Conservation (phyloP, 2,113 vertebrate genomes). For the Cottus gobio region DNA sequence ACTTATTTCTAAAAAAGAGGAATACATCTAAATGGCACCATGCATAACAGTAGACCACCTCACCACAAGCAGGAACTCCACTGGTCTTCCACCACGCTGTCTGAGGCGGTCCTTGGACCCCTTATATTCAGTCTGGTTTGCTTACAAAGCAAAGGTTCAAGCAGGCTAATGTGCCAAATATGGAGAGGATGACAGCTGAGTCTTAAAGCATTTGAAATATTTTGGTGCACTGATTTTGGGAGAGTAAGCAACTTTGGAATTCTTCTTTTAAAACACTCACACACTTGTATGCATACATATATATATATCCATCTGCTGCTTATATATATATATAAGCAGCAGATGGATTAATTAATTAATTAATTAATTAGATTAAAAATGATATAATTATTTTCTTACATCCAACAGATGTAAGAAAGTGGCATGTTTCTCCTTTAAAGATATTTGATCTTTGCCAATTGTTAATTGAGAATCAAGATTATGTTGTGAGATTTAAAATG, state of each 20-base stretch:
- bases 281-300: background rate
- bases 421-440: no score
- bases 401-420: no score
- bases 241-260: background rate
- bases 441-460: background rate
- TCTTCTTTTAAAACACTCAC: background rate
- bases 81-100: slow-evolving; percentile 49
- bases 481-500: background rate
- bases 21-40: background rate
- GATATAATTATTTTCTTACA: no score
- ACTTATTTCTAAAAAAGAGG: background rate
- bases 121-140: slow-evolving; percentile 59
- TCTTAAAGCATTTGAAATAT: slow-evolving; percentile 17
- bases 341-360: background rate
- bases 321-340: background rate
- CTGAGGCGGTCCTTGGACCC: background rate
- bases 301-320: no score
- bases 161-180: slow-evolving; percentile 38
- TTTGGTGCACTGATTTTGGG: slow-evolving; percentile 22
- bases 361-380: background rate
- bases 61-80: slow-evolving; percentile 54
- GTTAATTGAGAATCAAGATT: background rate
- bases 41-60: slow-evolving; percentile 3
- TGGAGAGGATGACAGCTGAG: slow-evolving; percentile 28
- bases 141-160: slow-evolving; percentile 52